phyloP scores from a whole-genome alignment of 1,140 invertebrate species.

The Drosophila nannoptera region DNA sequence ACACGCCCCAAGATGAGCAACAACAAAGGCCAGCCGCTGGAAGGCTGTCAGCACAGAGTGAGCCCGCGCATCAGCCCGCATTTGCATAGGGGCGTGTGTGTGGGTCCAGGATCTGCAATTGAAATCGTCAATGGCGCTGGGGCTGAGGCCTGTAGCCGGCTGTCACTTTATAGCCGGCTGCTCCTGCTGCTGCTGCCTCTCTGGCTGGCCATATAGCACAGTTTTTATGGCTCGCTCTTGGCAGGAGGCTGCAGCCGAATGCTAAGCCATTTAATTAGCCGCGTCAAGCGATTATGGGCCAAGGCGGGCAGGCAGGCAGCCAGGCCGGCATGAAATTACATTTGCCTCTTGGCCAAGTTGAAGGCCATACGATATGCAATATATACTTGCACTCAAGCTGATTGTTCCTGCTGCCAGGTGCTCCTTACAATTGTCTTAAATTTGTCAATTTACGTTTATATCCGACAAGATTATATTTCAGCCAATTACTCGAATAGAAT shows the following conservation, averaged over 20 bases:
- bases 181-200: no score
- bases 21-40: constrained; percentile 34
- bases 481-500: no score
- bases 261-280: constrained; percentile 76
- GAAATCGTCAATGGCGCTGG: constrained; percentile 43
- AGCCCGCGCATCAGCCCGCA: constrained; percentile 33
- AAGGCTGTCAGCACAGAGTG: constrained; percentile 28
- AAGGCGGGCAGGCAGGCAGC: constrained; percentile 39
- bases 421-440: no score
- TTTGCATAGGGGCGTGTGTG: constrained; percentile 73
- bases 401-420: neutral
- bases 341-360: constrained; percentile 27
- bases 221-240: constrained; percentile 60
- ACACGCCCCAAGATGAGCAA: constrained; percentile 37
- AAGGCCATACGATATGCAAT: constrained; percentile 20
- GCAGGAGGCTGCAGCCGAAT: constrained; percentile 51
- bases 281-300: constrained; percentile 62
- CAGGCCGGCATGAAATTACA: constrained; percentile 62
- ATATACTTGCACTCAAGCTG: neutral
- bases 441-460: no score
- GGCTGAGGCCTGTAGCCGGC: neutral
- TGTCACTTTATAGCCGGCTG: constrained; percentile 19
- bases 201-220: constrained; percentile 57
- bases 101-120: constrained; percentile 66
- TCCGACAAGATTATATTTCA: no score